A percentile compares a stretch with the other conserved stretches of the same genome.
Conservation (phyloP, 2,113 vertebrate species). For the Rana temporaria region DNA sequence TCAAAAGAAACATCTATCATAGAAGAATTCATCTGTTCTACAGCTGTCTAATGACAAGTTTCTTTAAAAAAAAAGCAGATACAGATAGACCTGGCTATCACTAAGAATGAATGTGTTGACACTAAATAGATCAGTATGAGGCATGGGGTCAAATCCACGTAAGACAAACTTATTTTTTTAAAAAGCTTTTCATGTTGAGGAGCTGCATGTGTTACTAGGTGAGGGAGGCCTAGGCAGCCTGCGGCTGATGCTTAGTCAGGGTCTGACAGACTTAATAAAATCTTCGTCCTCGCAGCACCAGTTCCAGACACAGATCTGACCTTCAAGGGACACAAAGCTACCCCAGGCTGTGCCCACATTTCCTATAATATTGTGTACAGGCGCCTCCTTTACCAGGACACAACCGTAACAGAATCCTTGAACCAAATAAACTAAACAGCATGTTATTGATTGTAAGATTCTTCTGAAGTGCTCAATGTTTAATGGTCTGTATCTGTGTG, state of each 20-base stretch:
- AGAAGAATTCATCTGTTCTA: constrained; percentile 7
- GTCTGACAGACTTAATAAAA: constrained; percentile 25
- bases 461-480: not conserved
- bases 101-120: constrained; percentile 19
- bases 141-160: not conserved
- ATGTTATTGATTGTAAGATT: not conserved
- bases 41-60: constrained; percentile 23
- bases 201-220: constrained; percentile 14
- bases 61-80: constrained; percentile 5
- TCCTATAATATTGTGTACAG: not conserved
- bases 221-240: constrained; percentile 1
- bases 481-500: not conserved
- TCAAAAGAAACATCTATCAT: not conserved
- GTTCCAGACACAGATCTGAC: constrained; percentile 30
- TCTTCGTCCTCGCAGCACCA: constrained; percentile 23
- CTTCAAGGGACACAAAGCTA: constrained; percentile 7
- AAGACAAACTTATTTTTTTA: not conserved
- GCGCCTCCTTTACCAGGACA: too few relatives aligned
- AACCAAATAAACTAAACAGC: not conserved
- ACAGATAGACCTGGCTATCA: not conserved
- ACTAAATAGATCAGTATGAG: not conserved
- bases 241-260: constrained; percentile 7
- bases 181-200: constrained; percentile 17
- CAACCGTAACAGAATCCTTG: not conserved
- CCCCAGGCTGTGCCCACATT: constrained; percentile 36